Evolutionary conservation across 2,113 vertebrate genomes (phyloP), one percentile per base, ranked within the genome.

Genomic region (Lutjanus erythropterus): DNA sequence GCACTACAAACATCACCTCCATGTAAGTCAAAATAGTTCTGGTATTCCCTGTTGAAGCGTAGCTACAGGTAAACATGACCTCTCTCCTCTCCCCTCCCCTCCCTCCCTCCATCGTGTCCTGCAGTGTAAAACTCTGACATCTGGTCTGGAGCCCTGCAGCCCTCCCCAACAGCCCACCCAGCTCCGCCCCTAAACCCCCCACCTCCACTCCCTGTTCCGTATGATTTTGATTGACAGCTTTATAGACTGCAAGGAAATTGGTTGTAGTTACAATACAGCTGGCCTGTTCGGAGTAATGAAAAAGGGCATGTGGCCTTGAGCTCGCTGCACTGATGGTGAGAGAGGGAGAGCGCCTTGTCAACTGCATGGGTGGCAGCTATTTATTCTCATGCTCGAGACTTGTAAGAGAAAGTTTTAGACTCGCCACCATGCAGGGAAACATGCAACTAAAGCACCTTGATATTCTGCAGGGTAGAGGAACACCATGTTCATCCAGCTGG

Each of bases 181-280:
- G 61, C 86, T 76, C 88, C 86, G 18, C 88, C 90, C 80, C 68
- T 44, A 46, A 71, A 27, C 70, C 83, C 79, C 91, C 82, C 78
- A 83, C 87, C 93, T 87, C 83, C 77, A 71, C 89, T 88, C 89
- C 75, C 84, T 90, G 89, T 89, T 81, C 74, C 21, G 53, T 90
- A 90, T 92, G 92, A 94, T 94, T 94, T 92, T 95, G 94, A 95
- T 94, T 94, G 95, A 95, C 94, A 94, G 94, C 92, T 95, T 95
- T 95, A 95, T 94, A 94, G 95, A 95, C 93, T 95, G 91, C 94
- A 94, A 93, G 95, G 94, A 95, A 95, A 95, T 95, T 95, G 95
- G 94, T 95, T 94, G 94, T 95, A 94, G 92, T 94, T 94, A 93
- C 92, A 95, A 93, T 95, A 93, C 94, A 95, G 94, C 93, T 94